Base-by-base conservation (phyloP, 2,113 vertebrate genomes). In the Carollia perspicillata region DNA sequence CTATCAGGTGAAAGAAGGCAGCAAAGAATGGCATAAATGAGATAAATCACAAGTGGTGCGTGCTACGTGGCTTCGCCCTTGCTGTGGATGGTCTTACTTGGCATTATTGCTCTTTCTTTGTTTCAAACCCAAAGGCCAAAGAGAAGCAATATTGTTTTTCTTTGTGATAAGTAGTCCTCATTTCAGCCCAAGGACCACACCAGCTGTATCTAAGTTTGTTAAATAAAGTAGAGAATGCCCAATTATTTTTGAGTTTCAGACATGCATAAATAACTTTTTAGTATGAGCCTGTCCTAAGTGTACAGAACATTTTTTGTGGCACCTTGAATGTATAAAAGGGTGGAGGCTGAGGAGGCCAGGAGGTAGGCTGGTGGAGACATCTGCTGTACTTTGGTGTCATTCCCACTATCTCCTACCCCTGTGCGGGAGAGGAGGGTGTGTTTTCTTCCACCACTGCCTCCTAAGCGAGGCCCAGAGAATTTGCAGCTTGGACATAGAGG, bases 161-260 rank as follows among this genome's bases (percentile, higher is more conserved):
- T 79, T 77, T 22, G 2, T 83, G 9, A 14, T 22, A 95, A 42
- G 78, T 12, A 35, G 44, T 26, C n/a, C 47, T 89, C 58, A 53
- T 86, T 86, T 80, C 35, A 66, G 69, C 58, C 58, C 1, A 22
- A 93, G 16, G 30, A 49, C 51, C 63, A 8, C 0, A 47, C 28
- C n/a, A 42, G 66, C 51, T 75, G 1, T 51, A 30, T 7, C 1
- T 58, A 86, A 58, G 17, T 0, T 44, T 93, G 47, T n/a, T 30
- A 80, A 37, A 55, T 60, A 72, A 94, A 83, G 79, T 47, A 49
- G 17, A 84, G 4, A 9, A 77, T 53, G 6, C 22, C 23, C 33
- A 53, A 40, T 80, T 95, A 44, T 80, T 93, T 84, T 66, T 90
- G 63, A 69, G 86, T 86, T 91, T 94, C 23, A 77, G 93, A 81